Base-by-base conservation (phyloP, 2,113 vertebrate genomes). In the Burhinus bistriatus region DNA sequence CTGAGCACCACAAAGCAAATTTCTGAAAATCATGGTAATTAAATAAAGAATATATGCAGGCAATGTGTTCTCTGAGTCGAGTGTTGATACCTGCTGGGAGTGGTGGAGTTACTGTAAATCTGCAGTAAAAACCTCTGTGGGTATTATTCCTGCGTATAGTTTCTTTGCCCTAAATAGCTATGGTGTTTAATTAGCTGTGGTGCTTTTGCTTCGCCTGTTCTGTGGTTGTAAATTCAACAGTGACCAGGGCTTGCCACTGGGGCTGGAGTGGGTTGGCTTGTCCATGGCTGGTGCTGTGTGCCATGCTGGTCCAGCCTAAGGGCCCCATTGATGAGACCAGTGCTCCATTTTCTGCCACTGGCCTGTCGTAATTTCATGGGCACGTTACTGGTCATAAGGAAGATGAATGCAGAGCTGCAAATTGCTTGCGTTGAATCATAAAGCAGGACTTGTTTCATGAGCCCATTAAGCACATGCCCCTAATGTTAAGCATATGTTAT, bases 11-110 rank as follows among this genome's bases (percentile, higher is more conserved):
- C 9, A 2, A 55, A 94, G 79, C 57, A 84, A 40, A 80, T 89
- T 95, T 92, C 85, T 91, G 57, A 81, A 95, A 95, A 92, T 82
- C 32, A 15, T 52, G 59, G 64, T 87, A 95, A 95, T 97, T 86
- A 95, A 85, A 95, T 96, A 89, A 75, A 95, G 94, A 95, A 75
- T 51, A 36, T 23, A 30, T 86, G 36, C 90, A 66, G 86, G 89
- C 12, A 3, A n/a, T 68, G 25, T 82, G 49, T 65, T 94, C 81
- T 68, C 87, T 0, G 0, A 75, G 58, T 75, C 86, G 36, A 54
- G 71, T 79, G 20, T 71, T 82, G 69, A 40, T 79, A 85, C 81
- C 66, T 96, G 62, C 93, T 75, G 90, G 51, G 78, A 87, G 51
- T 27, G 55, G 52, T 59, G n/a, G 57, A 88, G 49, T 62, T 93